These are phyloP conservation scores for Cepaea hortensis DNA, from an alignment of 2,888 invertebrate genomes.

Conservation along the genomic window DNA sequence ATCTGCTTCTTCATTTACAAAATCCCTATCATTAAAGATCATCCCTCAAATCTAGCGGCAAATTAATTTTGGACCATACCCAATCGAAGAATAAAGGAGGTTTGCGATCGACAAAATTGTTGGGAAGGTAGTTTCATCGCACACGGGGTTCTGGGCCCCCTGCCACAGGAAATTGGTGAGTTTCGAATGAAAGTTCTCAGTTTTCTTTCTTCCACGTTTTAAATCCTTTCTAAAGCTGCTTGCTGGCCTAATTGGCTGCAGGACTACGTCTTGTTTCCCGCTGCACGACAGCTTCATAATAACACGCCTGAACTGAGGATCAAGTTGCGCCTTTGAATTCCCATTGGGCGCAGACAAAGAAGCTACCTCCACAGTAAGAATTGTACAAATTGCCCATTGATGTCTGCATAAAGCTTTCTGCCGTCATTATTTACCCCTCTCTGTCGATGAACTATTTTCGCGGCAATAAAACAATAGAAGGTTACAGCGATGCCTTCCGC, in stretches of 20 bases:
- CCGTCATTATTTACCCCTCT: conserved; percentile 29
- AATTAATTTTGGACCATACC: conserved; percentile 44
- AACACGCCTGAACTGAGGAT: conserved; percentile 21
- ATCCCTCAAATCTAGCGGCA: conserved; percentile 42
- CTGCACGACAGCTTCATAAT: conserved; percentile 20
- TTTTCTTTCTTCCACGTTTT: conserved; percentile 16
- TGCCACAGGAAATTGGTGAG: conserved; percentile 43
- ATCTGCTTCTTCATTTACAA: conserved; percentile 37
- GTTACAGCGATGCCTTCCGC: background rate
- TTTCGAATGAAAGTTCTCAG: conserved; percentile 40
- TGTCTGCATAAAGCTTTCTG: conserved; percentile 18
- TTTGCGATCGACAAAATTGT: conserved; percentile 48
- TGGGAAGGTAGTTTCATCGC: conserved; percentile 36
- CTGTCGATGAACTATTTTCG: conserved; percentile 2
- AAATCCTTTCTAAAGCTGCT: conserved; percentile 23
- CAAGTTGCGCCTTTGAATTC: conserved; percentile 41
- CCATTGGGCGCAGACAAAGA: conserved; percentile 33
- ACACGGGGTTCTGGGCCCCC: conserved; percentile 29
- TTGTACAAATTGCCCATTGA: conserved; percentile 35
- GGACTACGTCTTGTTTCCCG: conserved; percentile 14
- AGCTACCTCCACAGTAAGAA: conserved; percentile 19
- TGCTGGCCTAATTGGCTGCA: conserved; percentile 42
- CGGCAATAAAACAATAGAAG: conserved; percentile 28
- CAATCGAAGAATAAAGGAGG: conserved; percentile 45
- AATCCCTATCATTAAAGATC: conserved; percentile 48